A percentile compares a stretch with the other conserved stretches of the same genome.
Conservation (phyloP, 1,140 invertebrate species). For the Bombus consobrinus region DNA sequence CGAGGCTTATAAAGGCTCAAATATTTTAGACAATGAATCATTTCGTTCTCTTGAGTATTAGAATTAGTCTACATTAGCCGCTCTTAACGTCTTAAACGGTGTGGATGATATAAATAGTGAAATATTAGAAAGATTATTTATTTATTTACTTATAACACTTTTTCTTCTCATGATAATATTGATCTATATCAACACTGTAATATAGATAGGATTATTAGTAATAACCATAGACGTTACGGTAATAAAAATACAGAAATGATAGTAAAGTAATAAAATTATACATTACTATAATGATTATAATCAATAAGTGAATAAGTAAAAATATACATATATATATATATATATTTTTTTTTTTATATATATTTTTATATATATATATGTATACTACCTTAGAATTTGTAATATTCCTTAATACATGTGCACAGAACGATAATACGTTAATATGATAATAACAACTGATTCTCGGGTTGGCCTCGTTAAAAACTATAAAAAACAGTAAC, state of each 20-base stretch:
- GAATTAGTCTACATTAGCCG: neutral
- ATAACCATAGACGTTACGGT: slow-evolving; percentile 1
- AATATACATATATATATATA: neutral
- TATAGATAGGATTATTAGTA: slow-evolving; percentile 12
- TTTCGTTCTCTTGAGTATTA: neutral
- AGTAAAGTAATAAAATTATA: slow-evolving; percentile 36
- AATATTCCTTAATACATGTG: neutral
- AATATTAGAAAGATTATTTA: slow-evolving; percentile 45
- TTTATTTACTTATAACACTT: slow-evolving; percentile 18
- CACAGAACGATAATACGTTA: slow-evolving; percentile 4
- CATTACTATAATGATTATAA: neutral
- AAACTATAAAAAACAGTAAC: slow-evolving; percentile 53
- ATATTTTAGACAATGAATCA: neutral
- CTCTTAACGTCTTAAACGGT: neutral
- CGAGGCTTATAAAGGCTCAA: neutral
- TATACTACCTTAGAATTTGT: neutral
- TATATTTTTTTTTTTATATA: no score
- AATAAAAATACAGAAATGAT: slow-evolving; percentile 30
- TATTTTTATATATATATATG: neutral
- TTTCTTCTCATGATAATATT: neutral
- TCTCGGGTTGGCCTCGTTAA: slow-evolving; percentile 41
- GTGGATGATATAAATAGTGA: neutral
- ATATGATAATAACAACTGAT: slow-evolving; percentile 36
- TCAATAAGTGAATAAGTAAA: slow-evolving; percentile 22
- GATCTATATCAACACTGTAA: slow-evolving; percentile 1